Evolutionary conservation across 2,113 vertebrate species (phyloP).

Genomic region (Cryptomyrus ogoouensis): DNA sequence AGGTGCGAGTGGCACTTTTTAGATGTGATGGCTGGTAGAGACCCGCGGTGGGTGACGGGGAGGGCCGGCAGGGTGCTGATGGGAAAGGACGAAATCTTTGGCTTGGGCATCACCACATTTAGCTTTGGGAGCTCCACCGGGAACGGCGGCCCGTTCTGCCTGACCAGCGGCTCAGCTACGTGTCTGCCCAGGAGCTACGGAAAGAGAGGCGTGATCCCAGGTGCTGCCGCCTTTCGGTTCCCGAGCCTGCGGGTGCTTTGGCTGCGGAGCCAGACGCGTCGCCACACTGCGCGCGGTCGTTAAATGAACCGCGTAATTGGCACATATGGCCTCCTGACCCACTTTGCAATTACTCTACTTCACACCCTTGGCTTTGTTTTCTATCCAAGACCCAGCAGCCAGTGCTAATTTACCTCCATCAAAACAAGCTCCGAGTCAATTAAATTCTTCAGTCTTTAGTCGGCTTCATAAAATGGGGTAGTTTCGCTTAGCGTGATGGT

Average conservation of each 20-base stretch:
- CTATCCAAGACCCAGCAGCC: not conserved
- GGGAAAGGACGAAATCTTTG: conserved; percentile 49
- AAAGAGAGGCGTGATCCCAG: conserved; percentile 21
- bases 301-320: conserved; percentile 9
- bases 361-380: not conserved
- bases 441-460: not conserved
- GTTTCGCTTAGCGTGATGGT: not conserved
- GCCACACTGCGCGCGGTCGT: not conserved
- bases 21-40: conserved; percentile 51
- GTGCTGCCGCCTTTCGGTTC: not conserved
- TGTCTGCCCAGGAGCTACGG: conserved; percentile 55
- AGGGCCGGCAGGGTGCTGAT: conserved; percentile 44
- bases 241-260: not conserved
- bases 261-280: not conserved
- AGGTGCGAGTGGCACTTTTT: conserved; percentile 56
- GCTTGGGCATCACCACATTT: conserved; percentile 46
- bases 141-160: conserved; percentile 36
- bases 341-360: not conserved
- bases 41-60: conserved; percentile 39
- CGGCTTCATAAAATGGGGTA: not conserved
- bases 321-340: conserved; percentile 10
- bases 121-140: conserved; percentile 60
- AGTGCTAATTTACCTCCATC: not conserved
- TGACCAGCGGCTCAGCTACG: conserved; percentile 40
- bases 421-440: not conserved